A percentile compares a stretch with the other conserved stretches of the same genome.
Conservation (phyloP, 2,113 vertebrate species). For the Meles meles region DNA sequence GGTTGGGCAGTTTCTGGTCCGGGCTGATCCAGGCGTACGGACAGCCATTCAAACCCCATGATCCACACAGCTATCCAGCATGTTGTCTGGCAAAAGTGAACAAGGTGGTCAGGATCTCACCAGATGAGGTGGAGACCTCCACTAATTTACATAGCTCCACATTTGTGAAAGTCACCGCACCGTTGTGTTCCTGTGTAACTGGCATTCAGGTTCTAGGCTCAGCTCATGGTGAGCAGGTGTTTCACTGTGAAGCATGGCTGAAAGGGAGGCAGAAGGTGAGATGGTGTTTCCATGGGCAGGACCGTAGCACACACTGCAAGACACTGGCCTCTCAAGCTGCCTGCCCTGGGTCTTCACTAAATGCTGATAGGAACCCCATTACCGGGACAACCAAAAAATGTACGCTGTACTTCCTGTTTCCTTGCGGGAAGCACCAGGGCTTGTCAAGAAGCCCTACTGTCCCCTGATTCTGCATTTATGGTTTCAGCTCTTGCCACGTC, state of each 20-base stretch:
- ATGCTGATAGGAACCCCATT: neutral
- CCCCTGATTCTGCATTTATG: accelerated
- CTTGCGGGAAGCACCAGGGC: accelerated
- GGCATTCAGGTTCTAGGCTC: neutral
- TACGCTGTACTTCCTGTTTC: neutral
- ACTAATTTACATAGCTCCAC: neutral
- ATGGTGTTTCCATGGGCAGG: neutral
- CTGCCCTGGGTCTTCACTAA: neutral
- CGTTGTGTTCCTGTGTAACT: neutral
- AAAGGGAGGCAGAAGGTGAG: neutral
- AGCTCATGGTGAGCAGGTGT: neutral
- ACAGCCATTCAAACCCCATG: neutral
- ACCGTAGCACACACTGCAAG: accelerated
- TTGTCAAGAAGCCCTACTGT: accelerated
- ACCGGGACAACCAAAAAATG: neutral
- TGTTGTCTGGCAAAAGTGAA: neutral
- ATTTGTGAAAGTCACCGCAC: neutral
- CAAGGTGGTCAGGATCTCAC: neutral
- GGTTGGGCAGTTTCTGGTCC: neutral
- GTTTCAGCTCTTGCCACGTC: accelerated
- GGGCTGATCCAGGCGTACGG: neutral
- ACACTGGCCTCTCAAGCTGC: neutral
- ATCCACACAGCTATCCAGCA: neutral
- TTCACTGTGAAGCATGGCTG: neutral
- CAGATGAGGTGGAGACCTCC: neutral